A percentile compares a stretch with the other conserved stretches of the same genome.
Evolutionary conservation across 1,140 invertebrate genomes (phyloP).

Genomic region (Mycetomoellerius zeteki): DNA sequence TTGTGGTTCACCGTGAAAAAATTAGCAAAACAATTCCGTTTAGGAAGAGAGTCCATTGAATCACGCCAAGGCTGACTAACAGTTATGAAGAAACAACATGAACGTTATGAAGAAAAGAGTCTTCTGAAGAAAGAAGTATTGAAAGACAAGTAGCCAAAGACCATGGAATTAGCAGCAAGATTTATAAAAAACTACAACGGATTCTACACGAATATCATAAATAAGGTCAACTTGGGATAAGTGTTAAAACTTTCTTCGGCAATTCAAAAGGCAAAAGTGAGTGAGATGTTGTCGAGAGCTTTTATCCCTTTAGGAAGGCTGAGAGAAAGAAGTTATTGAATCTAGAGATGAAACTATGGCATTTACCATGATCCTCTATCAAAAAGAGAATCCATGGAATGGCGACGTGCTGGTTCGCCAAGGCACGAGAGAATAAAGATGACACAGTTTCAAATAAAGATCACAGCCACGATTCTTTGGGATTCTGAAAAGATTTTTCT

Average conservation of each 20-base stretch:
- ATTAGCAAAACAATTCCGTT: neutral
- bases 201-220: neutral
- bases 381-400: neutral
- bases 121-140: neutral
- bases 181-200: neutral
- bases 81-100: neutral
- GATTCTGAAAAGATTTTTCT: neutral
- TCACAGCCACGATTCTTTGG: neutral
- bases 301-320: neutral
- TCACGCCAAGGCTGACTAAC: neutral
- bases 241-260: neutral
- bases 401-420: neutral
- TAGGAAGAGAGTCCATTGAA: neutral
- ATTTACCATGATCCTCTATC: conserved; percentile 6
- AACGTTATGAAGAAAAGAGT: neutral
- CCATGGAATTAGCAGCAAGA: neutral
- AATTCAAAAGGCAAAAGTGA: neutral
- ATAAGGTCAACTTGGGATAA: neutral
- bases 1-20: neutral
- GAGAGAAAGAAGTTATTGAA: conserved; percentile 23
- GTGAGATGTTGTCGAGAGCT: neutral
- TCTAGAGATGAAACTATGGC: neutral
- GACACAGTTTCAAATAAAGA: neutral
- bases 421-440: neutral
- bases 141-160: neutral